These are phyloP conservation scores for Nothocercus nigrocapillus DNA, from an alignment of 2,113 vertebrate species.

Conservation along the genomic window DNA sequence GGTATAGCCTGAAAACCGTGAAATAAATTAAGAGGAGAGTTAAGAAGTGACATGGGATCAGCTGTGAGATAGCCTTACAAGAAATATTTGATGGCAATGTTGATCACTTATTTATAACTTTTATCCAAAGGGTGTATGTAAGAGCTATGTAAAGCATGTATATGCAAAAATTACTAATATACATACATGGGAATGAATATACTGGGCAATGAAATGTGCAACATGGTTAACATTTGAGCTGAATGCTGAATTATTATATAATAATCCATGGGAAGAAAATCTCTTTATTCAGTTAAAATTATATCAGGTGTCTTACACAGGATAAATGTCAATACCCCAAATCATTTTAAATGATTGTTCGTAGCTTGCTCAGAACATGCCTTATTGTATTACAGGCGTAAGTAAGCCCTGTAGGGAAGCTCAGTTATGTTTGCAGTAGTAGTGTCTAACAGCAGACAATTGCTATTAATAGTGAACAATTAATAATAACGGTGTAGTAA, in stretches of 20 bases:
- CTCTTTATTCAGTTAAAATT: background rate
- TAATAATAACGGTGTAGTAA: background rate
- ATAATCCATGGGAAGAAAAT: background rate
- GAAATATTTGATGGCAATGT: background rate
- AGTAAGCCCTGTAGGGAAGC: background rate
- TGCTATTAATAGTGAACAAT: background rate
- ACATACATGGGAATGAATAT: background rate
- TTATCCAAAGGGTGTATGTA: background rate
- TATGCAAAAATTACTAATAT: background rate
- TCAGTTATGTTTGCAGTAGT: background rate
- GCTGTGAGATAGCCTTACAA: background rate
- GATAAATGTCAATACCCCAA: background rate
- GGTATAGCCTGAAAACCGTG: background rate
- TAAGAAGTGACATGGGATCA: conserved; percentile 9
- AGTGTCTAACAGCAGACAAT: background rate
- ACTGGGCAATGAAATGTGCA: background rate
- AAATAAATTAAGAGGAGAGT: conserved; percentile 42
- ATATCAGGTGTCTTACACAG: accelerated
- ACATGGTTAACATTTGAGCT: background rate
- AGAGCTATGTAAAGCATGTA: background rate
- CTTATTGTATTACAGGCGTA: background rate
- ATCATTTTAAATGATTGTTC: background rate
- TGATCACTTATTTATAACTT: background rate
- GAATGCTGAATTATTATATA: background rate
- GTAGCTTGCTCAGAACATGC: background rate